These are phyloP conservation scores for Lophura nycthemera DNA, from an alignment of 2,113 vertebrate genomes.

Conservation along the genomic window DNA sequence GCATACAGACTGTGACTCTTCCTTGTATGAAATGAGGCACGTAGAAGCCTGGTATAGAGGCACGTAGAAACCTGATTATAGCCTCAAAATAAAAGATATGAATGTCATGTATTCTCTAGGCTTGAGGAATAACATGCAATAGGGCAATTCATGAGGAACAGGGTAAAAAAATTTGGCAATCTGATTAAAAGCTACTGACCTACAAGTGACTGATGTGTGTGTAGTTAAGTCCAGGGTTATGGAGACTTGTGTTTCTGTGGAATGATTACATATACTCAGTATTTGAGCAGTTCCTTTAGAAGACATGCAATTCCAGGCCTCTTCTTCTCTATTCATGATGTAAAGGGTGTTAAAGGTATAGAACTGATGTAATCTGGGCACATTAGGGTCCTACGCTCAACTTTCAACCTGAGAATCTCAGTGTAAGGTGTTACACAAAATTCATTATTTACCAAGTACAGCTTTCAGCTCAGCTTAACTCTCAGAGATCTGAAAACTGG, in stretches of 20 bases:
- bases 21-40: not conserved
- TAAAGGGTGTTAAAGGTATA: not conserved
- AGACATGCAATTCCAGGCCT: not conserved
- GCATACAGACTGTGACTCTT: not conserved
- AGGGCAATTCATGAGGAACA: not conserved
- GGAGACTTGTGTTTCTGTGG: not conserved
- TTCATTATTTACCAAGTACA: not conserved
- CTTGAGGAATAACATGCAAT: not conserved
- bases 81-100: not conserved
- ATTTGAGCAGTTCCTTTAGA: not conserved
- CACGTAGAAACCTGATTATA: not conserved
- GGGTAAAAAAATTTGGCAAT: not conserved
- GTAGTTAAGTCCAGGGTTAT: slow-evolving; percentile 11
- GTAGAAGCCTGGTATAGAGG: not conserved
- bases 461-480: not conserved
- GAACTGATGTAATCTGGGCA: not conserved
- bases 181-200: slow-evolving; percentile 10
- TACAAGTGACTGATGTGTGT: not conserved
- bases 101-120: not conserved
- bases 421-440: not conserved
- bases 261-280: not conserved
- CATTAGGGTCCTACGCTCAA: not conserved
- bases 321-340: not conserved
- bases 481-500: not conserved
- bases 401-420: not conserved